Base-by-base conservation (phyloP, 2,888 invertebrate genomes). In the Trachelus troglodyta region DNA sequence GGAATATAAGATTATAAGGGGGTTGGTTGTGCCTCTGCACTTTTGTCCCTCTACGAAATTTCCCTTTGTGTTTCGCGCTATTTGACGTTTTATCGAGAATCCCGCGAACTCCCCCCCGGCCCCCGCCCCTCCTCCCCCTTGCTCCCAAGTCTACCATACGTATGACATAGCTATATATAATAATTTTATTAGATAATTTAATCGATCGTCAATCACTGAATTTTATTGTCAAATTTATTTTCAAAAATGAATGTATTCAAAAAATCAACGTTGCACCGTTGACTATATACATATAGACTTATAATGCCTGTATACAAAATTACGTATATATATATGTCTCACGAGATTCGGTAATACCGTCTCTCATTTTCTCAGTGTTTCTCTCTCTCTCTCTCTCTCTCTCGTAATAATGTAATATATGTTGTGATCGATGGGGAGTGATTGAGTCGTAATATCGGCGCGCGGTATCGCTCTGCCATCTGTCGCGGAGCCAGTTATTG, bases 361-460 rank as follows among this genome's bases (percentile, higher is more conserved):
- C 23, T 56, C 40, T 40, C 40, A 37, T 37, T 37, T 37, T 12
- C 37, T 37, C 37, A 37, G 3, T 12, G 37, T 40, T 15, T 40
- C 40, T 40, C 15, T 40, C 37, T 37, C 34, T 34, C 34, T 34
- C 40, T 40, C 40, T 40, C 4, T 40, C 40, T 40, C 69, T 56
- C 56, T 56, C 56, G 87, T 86, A 87, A 87, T 87, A 89, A 87
- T 87, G 87, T 85, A 85, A 86, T 87, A 88, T 86, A 87, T 87
- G 86, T 85, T 81, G 84, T 89, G 89, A 89, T 89, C 87, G 88
- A 88, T 89, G 87, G 87, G 85, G 87, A 87, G 87, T 88, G 89
- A 89, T 89, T 89, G 88, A 89, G 88, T 88, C 88, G 89, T 88
- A 89, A 88, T 88, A 88, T 88, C 83, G 87, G 83, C 84, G 83